A percentile compares a stretch with the other conserved stretches of the same genome.
These are phyloP conservation scores for Rhagophthalmus giganteus DNA, from an alignment of 2,888 invertebrate species.

Conservation along the genomic window DNA sequence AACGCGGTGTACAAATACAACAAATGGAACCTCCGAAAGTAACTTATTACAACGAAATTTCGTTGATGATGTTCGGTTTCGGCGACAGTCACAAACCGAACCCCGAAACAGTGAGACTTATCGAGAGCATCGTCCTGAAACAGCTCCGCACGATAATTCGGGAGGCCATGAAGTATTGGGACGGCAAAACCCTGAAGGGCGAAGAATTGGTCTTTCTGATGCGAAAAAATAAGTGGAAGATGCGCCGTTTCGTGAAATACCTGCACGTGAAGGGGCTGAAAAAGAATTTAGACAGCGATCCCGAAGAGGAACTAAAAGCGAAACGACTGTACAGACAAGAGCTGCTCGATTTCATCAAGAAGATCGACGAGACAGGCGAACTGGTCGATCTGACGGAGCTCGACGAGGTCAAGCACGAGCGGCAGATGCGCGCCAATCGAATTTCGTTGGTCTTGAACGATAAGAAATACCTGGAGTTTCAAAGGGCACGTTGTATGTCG, in stretches of 20 bases:
- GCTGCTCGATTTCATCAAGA: constrained; percentile 59
- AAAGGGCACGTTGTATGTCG: constrained; percentile 76
- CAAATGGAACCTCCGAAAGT: constrained; percentile 39
- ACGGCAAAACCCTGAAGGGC: constrained; percentile 59
- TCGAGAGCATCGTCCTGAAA: constrained; percentile 81
- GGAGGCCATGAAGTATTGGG: constrained; percentile 72
- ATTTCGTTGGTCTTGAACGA: constrained; percentile 62
- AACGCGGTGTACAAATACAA: too few species aligned
- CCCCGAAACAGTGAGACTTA: constrained; percentile 77
- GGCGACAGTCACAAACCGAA: constrained; percentile 85
- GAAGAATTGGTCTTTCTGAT: constrained; percentile 79
- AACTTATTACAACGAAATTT: constrained; percentile 71
- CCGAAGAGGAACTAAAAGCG: constrained; percentile 55
- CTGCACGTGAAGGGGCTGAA: constrained; percentile 63
- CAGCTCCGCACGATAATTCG: constrained; percentile 79
- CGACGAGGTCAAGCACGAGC: constrained; percentile 62
- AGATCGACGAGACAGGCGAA: constrained; percentile 62
- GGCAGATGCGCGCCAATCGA: constrained; percentile 65
- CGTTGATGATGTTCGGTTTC: constrained; percentile 90
- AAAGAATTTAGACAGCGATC: constrained; percentile 51
- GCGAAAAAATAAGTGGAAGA: constrained; percentile 77
- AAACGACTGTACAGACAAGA: constrained; percentile 58
- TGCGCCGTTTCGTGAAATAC: constrained; percentile 76
- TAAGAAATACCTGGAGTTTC: constrained; percentile 74
- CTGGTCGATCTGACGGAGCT: constrained; percentile 58